phyloP scores from a whole-genome alignment of 2,113 vertebrate genomes.

The Ochotona curzoniae region DNA sequence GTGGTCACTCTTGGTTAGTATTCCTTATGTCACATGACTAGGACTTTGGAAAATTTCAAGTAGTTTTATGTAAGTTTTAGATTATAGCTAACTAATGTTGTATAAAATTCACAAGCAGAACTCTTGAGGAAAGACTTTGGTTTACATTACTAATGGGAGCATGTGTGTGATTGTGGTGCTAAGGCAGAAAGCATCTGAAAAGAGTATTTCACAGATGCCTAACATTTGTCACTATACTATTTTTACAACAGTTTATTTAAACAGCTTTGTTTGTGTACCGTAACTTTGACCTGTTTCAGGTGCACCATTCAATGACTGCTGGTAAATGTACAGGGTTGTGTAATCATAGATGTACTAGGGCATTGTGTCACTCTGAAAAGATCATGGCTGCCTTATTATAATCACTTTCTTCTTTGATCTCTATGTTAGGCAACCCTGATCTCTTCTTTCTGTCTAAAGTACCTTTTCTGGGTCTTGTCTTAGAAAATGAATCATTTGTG shows the following conservation, averaged over 20 bases:
- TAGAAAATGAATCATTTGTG: neutral
- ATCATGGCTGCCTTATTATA: neutral
- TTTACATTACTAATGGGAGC: conserved; percentile 11
- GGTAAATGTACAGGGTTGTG: neutral
- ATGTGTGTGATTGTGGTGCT: conserved; percentile 14
- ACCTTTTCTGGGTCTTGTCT: neutral
- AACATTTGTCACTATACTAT: neutral
- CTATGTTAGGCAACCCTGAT: neutral
- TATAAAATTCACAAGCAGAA: conserved; percentile 17
- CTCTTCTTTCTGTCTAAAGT: conserved; percentile 10
- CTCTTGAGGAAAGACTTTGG: neutral
- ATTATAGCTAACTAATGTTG: neutral
- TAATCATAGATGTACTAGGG: neutral
- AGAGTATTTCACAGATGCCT: neutral
- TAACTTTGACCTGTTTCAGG: neutral
- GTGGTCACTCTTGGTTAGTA: neutral
- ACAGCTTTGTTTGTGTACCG: neutral
- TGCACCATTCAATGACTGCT: neutral
- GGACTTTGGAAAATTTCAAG: neutral
- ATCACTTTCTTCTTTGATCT: neutral
- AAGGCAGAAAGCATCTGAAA: conserved; percentile 4
- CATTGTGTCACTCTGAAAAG: neutral
- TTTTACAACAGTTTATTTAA: conserved; percentile 24
- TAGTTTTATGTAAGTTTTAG: neutral
- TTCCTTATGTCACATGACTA: neutral